phyloP scores from a whole-genome alignment of 2,888 invertebrate genomes.

The Folsomia candida region DNA sequence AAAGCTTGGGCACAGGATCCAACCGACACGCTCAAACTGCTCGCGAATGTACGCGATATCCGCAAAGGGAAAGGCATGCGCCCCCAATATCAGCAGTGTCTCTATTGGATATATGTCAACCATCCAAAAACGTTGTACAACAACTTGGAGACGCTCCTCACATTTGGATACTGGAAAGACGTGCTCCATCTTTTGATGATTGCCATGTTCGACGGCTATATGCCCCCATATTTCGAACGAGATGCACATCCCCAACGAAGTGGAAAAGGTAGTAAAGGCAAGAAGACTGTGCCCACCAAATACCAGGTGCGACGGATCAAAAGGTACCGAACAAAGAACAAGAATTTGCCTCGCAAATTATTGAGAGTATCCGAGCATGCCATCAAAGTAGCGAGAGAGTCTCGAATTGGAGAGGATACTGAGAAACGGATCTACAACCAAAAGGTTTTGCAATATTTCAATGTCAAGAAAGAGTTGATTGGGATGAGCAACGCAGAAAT shows the following conservation, averaged over 20 bases:
- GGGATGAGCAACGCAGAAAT: neutral
- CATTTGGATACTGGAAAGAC: constrained; percentile 46
- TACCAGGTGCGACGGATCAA: neutral
- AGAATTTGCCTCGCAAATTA: neutral
- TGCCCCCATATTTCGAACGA: constrained; percentile 16
- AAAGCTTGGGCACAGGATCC: constrained; percentile 30
- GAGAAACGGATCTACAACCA: neutral
- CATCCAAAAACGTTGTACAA: constrained; percentile 39
- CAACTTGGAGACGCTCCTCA: constrained; percentile 28
- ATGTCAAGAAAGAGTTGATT: neutral
- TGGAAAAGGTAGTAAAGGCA: neutral
- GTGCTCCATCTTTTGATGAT: constrained; percentile 30
- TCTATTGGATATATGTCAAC: constrained; percentile 38
- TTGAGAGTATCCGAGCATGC: neutral
- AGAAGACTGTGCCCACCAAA: neutral
- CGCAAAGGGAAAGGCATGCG: constrained; percentile 39
- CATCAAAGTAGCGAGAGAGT: neutral
- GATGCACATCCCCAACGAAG: constrained; percentile 21
- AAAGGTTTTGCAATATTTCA: neutral
- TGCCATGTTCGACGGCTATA: constrained; percentile 27
- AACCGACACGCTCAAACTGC: constrained; percentile 34
- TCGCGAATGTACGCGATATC: constrained; percentile 33
- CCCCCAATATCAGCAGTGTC: constrained; percentile 37
- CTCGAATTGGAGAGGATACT: neutral
- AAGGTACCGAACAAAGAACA: neutral